Conservation (phyloP, 2,797 vertebrate species). For the Coendou prehensilis region DNA sequence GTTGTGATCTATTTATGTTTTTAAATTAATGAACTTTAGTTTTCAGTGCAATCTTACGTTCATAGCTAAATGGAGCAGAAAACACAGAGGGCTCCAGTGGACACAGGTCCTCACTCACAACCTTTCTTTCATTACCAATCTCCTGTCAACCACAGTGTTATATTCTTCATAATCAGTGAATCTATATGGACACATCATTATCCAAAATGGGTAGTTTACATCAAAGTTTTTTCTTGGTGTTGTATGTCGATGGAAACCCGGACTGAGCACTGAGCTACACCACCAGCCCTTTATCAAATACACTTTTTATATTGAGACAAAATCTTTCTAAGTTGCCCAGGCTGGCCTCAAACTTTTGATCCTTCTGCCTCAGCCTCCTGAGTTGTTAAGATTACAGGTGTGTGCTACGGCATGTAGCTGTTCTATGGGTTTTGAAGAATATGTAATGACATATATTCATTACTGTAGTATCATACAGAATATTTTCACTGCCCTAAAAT, state of each 20-base stretch:
- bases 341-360: background rate
- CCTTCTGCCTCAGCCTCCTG: background rate
- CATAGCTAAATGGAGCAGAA: background rate
- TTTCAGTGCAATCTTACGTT: conserved; percentile 50
- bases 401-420: background rate
- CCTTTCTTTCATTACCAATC: background rate
- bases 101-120: accelerated
- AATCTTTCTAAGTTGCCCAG: background rate
- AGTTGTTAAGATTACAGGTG: background rate
- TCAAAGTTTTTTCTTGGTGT: background rate
- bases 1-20: conserved; percentile 26
- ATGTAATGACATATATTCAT: background rate
- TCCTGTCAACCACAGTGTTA: background rate
- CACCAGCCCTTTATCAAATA: background rate
- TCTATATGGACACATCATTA: background rate
- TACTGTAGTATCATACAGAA: background rate
- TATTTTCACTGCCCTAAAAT: background rate
- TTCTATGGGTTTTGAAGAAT: background rate
- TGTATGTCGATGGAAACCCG: background rate
- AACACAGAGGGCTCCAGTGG: background rate
- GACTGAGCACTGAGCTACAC: background rate
- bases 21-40: background rate
- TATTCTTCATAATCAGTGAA: background rate
- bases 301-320: background rate
- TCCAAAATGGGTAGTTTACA: background rate